These are phyloP conservation scores for Papilio aristodemus DNA, from an alignment of 1,140 invertebrate genomes.

Conservation along the genomic window DNA sequence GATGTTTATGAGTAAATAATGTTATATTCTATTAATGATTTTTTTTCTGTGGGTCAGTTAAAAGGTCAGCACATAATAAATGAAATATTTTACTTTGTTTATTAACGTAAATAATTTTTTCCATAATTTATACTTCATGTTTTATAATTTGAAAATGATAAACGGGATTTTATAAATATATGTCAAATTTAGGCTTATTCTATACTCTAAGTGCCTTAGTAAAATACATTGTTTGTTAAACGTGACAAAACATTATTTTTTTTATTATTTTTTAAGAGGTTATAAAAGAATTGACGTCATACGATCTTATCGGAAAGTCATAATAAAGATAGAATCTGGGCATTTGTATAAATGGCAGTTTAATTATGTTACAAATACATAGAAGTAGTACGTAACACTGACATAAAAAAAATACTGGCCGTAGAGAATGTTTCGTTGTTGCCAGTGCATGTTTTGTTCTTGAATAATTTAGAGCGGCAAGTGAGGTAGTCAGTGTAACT, in stretches of 20 bases:
- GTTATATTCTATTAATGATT: neutral
- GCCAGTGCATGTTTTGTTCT: slow-evolving; percentile 24
- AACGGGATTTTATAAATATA: too few relatives aligned
- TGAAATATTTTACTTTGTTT: too few relatives aligned
- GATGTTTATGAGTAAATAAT: neutral
- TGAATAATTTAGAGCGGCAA: slow-evolving; percentile 53
- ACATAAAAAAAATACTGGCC: neutral
- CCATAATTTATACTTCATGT: too few relatives aligned
- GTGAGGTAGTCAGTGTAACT: slow-evolving; percentile 48
- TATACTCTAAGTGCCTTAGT: neutral
- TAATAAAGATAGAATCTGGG: neutral
- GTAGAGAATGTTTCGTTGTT: neutral
- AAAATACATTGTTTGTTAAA: slow-evolving; percentile 19
- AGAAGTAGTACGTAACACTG: neutral
- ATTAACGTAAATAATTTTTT: too few relatives aligned
- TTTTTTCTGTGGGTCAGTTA: too few relatives aligned
- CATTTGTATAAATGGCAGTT: neutral
- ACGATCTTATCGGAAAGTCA: slow-evolving; percentile 19
- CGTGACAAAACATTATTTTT: slow-evolving; percentile 23
- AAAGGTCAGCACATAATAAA: too few relatives aligned
- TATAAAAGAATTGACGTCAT: slow-evolving; percentile 27
- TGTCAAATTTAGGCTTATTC: neutral
- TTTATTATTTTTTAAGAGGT: slow-evolving; percentile 22
- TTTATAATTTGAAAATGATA: too few relatives aligned
- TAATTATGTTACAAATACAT: neutral